These are phyloP conservation scores for Lucilia cuprina DNA, from an alignment of 1,140 invertebrate species.

Conservation along the genomic window DNA sequence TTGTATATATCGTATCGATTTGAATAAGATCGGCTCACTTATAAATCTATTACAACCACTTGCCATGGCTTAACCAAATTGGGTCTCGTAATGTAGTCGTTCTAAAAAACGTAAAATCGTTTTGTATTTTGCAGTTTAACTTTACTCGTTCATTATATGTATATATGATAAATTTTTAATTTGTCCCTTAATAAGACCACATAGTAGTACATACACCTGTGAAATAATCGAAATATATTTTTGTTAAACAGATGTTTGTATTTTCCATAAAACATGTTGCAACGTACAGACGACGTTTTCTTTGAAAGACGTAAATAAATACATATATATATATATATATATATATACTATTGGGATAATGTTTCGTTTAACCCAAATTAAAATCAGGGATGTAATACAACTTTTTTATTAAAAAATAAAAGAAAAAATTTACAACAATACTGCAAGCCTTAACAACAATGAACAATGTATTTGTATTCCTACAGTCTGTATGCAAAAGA, in stretches of 20 bases:
- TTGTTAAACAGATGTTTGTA: not conserved
- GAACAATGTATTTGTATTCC: not conserved
- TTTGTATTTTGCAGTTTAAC: too few relatives aligned
- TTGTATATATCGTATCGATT: too few relatives aligned
- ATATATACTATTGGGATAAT: not conserved
- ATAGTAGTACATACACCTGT: not conserved
- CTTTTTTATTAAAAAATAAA: not conserved
- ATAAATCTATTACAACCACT: too few relatives aligned
- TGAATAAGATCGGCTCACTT: too few relatives aligned
- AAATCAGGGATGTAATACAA: conserved; percentile 1
- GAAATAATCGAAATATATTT: not conserved
- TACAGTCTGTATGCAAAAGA: conserved; percentile 19
- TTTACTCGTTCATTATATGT: too few relatives aligned
- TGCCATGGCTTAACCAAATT: too few relatives aligned
- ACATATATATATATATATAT: too few relatives aligned
- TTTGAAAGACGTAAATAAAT: not conserved
- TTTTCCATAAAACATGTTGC: not conserved
- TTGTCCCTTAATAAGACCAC: not conserved
- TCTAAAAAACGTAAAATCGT: too few relatives aligned
- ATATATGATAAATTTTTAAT: not conserved
- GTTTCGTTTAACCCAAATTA: not conserved
- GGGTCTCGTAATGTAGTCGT: too few relatives aligned
- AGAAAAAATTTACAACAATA: not conserved
- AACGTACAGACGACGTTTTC: too few relatives aligned
- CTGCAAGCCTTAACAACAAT: not conserved